Conservation (phyloP, 2,797 vertebrate species). For the Loriculus beryllinus region DNA sequence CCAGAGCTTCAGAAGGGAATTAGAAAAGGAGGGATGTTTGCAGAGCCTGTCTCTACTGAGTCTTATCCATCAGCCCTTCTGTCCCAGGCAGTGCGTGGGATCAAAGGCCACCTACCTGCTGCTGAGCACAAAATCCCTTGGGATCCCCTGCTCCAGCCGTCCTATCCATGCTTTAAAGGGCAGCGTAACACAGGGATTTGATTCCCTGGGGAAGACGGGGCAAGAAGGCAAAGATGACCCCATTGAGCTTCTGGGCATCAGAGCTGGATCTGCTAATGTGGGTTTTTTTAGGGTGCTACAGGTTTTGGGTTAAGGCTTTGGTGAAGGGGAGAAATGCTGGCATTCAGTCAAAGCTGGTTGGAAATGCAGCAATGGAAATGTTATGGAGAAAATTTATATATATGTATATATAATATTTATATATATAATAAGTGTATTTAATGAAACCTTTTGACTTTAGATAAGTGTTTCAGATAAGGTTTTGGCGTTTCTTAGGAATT, state of each 20-base stretch:
- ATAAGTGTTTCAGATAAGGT: neutral
- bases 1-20: constrained; percentile 83
- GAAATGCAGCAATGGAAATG: neutral
- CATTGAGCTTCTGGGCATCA: rapidly evolving
- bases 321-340: rapidly evolving
- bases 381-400: neutral
- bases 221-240: neutral
- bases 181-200: rapidly evolving
- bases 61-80: neutral
- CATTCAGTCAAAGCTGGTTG: neutral
- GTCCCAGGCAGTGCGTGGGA: neutral
- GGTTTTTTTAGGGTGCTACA: rapidly evolving
- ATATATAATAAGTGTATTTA: neutral
- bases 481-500: neutral
- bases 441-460: neutral
- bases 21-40: constrained; percentile 49
- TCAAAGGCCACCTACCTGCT: constrained; percentile 61
- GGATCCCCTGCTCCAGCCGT: rapidly evolving
- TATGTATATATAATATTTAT: neutral
- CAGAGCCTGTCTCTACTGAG: neutral
- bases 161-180: neutral
- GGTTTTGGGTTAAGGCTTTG: neutral
- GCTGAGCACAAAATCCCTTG: neutral
- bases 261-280: rapidly evolving
- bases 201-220: neutral